These are phyloP conservation scores for Hippocampus kuda DNA, from an alignment of 2,797 vertebrate species.

Conservation along the genomic window DNA sequence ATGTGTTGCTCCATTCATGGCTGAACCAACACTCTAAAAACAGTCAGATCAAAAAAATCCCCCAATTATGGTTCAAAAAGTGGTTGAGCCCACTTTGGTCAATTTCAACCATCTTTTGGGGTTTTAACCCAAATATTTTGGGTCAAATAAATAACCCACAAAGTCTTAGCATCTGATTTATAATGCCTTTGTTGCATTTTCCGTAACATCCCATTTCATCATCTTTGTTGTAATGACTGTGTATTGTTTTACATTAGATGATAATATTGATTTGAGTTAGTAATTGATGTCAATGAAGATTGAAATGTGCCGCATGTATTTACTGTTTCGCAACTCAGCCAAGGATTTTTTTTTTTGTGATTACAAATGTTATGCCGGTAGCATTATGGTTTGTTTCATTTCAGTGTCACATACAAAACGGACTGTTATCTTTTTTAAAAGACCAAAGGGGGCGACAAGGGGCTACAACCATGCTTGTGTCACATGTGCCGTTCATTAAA, in stretches of 20 bases:
- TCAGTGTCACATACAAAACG: conserved; percentile 38
- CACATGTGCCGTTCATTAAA: background rate
- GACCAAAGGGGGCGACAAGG: conserved; percentile 48
- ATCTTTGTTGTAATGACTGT: background rate
- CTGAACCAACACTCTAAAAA: too few species aligned
- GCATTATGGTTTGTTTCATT: conserved; percentile 2
- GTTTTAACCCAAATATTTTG: too few species aligned
- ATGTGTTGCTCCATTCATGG: too few species aligned
- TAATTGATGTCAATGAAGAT: background rate
- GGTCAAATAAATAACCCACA: too few species aligned
- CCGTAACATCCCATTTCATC: background rate
- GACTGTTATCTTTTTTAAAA: conserved; percentile 57
- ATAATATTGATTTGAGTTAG: background rate
- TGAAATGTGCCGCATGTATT: background rate
- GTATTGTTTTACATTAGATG: background rate
- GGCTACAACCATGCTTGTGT: background rate
- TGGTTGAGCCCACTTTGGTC: too few species aligned
- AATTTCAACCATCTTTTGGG: too few species aligned
- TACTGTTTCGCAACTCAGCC: conserved; percentile 37
- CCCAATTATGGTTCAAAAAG: too few species aligned
- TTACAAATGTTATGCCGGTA: conserved; percentile 15
- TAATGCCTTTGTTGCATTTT: background rate
- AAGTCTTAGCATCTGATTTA: background rate
- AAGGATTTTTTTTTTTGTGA: conserved; percentile 39
- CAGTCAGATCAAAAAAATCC: too few species aligned